Conservation (phyloP, 1,140 invertebrate genomes). For the Muscidifurax raptorellus region DNA sequence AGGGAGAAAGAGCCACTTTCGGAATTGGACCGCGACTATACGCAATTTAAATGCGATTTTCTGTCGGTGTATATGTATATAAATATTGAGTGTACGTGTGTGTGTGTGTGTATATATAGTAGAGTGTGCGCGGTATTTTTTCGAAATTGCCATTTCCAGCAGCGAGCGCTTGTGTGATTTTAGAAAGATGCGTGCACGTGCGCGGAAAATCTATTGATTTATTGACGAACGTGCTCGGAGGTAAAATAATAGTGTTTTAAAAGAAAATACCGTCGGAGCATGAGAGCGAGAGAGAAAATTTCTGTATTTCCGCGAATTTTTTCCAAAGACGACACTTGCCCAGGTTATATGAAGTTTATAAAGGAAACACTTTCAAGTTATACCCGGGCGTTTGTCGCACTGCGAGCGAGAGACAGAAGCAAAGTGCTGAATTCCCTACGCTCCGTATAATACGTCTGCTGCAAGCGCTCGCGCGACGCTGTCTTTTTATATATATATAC, state of each 20-base stretch:
- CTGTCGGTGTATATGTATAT: not conserved
- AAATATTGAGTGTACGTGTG: no score
- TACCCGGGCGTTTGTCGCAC: not conserved
- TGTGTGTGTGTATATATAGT: not conserved
- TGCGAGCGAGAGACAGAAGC: not conserved
- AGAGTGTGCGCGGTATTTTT: not conserved
- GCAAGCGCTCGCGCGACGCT: not conserved
- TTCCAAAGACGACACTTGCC: constrained; percentile 17
- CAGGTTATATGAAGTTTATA: constrained; percentile 24
- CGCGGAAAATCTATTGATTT: constrained; percentile 9
- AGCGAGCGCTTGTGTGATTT: not conserved
- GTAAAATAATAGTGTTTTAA: constrained; percentile 24
- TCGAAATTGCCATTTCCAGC: not conserved
- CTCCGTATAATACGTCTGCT: not conserved
- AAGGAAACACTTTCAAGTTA: constrained; percentile 25
- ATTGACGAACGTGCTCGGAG: not conserved
- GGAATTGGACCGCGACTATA: not conserved
- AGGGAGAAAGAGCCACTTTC: not conserved
- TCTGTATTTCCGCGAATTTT: constrained; percentile 26
- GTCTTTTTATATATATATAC: not conserved
- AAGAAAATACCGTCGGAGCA: not conserved
- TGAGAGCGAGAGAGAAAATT: not conserved
- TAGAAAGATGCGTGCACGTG: not conserved
- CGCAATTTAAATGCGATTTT: not conserved
- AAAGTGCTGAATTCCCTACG: constrained; percentile 10